Evolutionary conservation across 2,113 vertebrate species (phyloP).

Genomic region (Varanus salvator): DNA sequence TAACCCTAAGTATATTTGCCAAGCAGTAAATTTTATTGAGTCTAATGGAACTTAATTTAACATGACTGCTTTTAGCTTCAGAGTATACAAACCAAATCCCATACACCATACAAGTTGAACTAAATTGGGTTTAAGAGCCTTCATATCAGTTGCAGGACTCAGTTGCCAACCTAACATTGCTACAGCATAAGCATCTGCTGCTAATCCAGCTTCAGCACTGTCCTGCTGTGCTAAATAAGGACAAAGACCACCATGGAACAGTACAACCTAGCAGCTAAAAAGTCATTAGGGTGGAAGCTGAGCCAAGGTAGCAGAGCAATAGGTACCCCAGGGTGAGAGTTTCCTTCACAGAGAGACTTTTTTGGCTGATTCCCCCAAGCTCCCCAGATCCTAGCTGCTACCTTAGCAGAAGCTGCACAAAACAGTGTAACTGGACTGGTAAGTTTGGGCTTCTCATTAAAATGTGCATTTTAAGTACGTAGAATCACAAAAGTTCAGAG

Average conservation of each 20-base stretch:
- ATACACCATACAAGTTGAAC: not conserved
- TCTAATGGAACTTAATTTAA: not conserved
- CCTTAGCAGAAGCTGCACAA: not conserved
- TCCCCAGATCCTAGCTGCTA: not conserved
- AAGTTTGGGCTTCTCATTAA: not conserved
- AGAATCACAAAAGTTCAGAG: not conserved
- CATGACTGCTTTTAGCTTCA: not conserved
- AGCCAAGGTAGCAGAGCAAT: not conserved
- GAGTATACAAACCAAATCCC: not conserved
- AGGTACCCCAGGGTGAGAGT: not conserved
- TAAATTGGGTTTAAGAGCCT: not conserved
- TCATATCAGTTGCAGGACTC: not conserved
- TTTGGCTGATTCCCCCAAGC: not conserved
- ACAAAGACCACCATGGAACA: not conserved
- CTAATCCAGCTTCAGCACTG: not conserved
- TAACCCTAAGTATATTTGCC: not conserved
- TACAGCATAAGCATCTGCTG: not conserved
- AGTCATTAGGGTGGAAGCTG: not conserved
- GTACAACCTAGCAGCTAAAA: not conserved
- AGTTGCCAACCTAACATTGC: not conserved
- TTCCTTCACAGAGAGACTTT: not conserved
- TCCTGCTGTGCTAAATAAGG: not conserved
- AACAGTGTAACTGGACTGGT: not conserved
- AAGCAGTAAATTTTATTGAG: not conserved
- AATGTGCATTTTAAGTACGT: not conserved